Base-by-base conservation (phyloP, 2,113 vertebrate genomes). In the Patagioenas fasciata region DNA sequence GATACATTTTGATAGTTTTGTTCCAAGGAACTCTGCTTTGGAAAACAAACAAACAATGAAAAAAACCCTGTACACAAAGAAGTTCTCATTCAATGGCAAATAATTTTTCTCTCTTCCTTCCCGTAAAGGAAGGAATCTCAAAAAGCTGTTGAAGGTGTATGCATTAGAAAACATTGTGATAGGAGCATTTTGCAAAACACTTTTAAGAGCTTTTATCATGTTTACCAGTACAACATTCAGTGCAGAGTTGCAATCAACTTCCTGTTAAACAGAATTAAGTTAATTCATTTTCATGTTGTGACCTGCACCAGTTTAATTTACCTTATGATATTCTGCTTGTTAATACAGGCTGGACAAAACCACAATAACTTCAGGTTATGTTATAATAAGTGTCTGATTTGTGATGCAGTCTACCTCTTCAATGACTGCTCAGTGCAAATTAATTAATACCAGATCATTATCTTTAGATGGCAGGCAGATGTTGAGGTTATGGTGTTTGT, bases 391-490 rank as follows among this genome's bases (percentile, higher is more conserved):
- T 77, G 72, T 93, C 80, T 96, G 88, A 97, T 97, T 95, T 97
- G 93, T 93, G 86, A 93, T 95, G 88, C 93, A 70, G 89, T 72
- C 88, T 96, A 85, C 91, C 72, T 91, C 89, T 94, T 65, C 53
- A 94, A 38, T 69, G 92, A 84, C 66, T 96, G 48, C 74, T 88
- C 69, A 94, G 83, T 64, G 97, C 95, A 96, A 96, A 98, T 97
- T 97, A 98, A 98, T 98, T 97, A 98, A 93, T 96, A 97, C 40
- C 91, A 96, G 95, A 97, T 97, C 91, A 97, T 98, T 98, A 97
- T 96, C 87, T 97, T 97, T 96, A 89, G 97, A 97, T 91, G 67
- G 85, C 78, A 95, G 93, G 85, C 97, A 98, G 98, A 98, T 98
- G 98, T 96, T 97, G 88, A 81, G 97, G 97, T 98, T 97, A 98